phyloP scores from a whole-genome alignment of 2,113 vertebrate genomes.

The Cercocebus atys region DNA sequence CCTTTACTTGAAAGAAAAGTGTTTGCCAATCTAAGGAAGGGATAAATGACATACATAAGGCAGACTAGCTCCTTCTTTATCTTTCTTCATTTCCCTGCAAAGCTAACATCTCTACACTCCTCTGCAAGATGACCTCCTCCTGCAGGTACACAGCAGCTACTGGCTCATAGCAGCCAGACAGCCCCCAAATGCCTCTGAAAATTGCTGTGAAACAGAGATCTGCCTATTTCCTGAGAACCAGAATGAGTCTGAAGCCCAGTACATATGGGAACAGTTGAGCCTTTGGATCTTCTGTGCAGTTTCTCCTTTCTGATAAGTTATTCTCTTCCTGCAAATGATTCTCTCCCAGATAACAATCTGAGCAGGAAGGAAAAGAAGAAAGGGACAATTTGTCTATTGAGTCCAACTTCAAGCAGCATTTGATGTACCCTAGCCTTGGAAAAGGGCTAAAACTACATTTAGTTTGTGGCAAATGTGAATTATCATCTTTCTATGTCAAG shows the following conservation, averaged over 20 bases:
- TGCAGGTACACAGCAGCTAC: background rate
- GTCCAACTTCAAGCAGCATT: background rate
- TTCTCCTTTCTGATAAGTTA: constrained; percentile 30
- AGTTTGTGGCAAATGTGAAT: constrained; percentile 37
- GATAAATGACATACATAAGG: background rate
- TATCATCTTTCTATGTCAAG: constrained; percentile 60
- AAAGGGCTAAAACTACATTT: constrained; percentile 47
- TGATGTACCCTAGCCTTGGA: background rate
- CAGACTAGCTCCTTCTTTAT: background rate
- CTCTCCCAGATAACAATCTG: background rate
- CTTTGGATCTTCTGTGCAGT: background rate
- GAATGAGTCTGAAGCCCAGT: background rate
- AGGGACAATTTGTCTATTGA: background rate
- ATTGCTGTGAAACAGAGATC: background rate
- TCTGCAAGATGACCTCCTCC: background rate
- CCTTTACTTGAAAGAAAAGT: background rate
- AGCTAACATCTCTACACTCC: background rate
- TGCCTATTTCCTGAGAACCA: background rate
- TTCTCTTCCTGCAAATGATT: background rate
- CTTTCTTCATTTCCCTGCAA: background rate
- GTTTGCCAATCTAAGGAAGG: background rate
- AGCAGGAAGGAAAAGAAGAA: background rate
- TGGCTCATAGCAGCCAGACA: background rate
- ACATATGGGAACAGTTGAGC: background rate
- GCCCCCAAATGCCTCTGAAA: background rate